These are phyloP conservation scores for Agrilus biguttatus DNA, from an alignment of 2,888 invertebrate species.

Conservation along the genomic window DNA sequence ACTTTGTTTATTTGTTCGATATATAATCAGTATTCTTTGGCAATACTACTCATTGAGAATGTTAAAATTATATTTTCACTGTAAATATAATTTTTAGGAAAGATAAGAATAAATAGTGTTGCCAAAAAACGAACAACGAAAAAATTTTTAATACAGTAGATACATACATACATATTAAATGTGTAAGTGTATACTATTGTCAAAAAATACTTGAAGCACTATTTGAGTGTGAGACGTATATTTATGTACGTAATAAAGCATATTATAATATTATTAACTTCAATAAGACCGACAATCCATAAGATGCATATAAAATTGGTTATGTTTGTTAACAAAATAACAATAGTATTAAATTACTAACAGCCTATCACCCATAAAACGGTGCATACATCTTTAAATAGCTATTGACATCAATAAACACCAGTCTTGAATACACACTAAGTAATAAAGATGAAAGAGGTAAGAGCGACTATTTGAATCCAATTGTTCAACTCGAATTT, in stretches of 20 bases:
- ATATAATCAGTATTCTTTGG: too few species aligned
- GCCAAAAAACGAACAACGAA: too few species aligned
- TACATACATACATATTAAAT: too few species aligned
- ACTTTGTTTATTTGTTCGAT: too few species aligned
- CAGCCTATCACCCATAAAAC: slow-evolving; percentile 29
- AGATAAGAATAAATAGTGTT: too few species aligned
- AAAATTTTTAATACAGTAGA: too few species aligned
- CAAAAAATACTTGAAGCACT: too few species aligned
- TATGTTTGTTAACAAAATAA: slow-evolving; percentile 20
- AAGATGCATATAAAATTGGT: slow-evolving; percentile 17
- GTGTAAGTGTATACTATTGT: too few species aligned
- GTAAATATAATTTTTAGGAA: too few species aligned
- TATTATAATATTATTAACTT: slow-evolving; percentile 1
- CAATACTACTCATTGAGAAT: too few species aligned
- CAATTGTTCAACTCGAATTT: not conserved
- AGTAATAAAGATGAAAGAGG: slow-evolving; percentile 15
- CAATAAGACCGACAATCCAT: slow-evolving; percentile 21
- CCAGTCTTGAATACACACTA: slow-evolving; percentile 32
- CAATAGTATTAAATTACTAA: slow-evolving; percentile 18
- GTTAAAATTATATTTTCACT: too few species aligned
- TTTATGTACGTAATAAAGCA: not conserved
- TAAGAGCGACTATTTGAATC: slow-evolving; percentile 1
- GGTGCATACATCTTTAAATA: slow-evolving; percentile 23
- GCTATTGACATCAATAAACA: slow-evolving; percentile 32
- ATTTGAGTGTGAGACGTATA: not conserved